These are phyloP conservation scores for Brachionus rubens DNA, from an alignment of 1,140 invertebrate genomes.

Conservation along the genomic window DNA sequence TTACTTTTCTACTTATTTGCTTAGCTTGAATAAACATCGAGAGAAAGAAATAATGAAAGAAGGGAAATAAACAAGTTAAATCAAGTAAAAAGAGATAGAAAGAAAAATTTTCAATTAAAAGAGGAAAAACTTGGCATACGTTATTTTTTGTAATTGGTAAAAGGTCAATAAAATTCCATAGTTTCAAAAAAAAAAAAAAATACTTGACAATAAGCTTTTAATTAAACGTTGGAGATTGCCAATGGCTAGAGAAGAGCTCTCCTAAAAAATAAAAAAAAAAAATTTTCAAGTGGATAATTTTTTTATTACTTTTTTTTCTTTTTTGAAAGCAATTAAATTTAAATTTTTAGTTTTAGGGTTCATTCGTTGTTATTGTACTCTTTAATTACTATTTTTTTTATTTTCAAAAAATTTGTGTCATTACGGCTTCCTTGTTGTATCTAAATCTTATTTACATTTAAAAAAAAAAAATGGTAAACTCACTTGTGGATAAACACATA, in stretches of 20 bases:
- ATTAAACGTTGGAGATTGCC: slow-evolving; percentile 16
- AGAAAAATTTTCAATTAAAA: too few species aligned
- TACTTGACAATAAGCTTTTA: background rate
- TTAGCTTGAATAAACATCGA: too few species aligned
- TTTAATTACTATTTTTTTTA: slow-evolving; percentile 1
- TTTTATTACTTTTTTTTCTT: slow-evolving; percentile 3
- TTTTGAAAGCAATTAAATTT: slow-evolving; percentile 19
- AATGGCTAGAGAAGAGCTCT: too few species aligned
- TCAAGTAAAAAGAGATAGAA: too few species aligned
- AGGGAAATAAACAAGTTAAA: too few species aligned
- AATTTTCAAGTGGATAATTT: slow-evolving; percentile 21
- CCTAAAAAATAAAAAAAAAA: slow-evolving; percentile 1
- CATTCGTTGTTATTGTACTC: too few species aligned
- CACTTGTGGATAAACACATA: slow-evolving; percentile 7
- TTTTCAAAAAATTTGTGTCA: slow-evolving; percentile 20
- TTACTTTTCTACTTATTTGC: too few species aligned
- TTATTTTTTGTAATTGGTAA: too few species aligned
- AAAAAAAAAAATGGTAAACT: background rate
- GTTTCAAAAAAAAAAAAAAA: slow-evolving; percentile 16
- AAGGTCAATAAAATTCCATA: too few species aligned
- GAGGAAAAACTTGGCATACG: too few species aligned
- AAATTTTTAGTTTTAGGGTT: slow-evolving; percentile 11
- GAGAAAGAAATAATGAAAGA: too few species aligned
- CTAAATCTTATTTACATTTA: too few species aligned
- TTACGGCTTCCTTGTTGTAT: slow-evolving; percentile 34